phyloP scores from a whole-genome alignment of 2,888 invertebrate species.

The Pyrocoelia pectoralis region DNA sequence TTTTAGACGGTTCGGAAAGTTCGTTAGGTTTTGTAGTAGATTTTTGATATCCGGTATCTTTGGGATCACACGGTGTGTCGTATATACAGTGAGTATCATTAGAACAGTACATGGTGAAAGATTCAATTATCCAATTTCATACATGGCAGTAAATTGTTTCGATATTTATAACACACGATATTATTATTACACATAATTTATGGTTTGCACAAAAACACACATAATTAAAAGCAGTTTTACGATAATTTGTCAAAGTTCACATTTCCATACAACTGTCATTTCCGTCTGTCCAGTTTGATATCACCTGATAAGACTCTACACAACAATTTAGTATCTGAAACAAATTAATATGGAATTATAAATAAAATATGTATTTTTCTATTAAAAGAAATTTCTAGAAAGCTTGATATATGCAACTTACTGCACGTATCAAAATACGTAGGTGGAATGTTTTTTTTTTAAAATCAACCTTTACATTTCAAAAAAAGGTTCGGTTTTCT shows the following conservation, averaged over 20 bases:
- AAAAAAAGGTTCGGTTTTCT: too few relatives aligned
- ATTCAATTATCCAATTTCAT: constrained; percentile 56
- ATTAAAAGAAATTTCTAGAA: constrained; percentile 12
- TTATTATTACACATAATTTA: constrained; percentile 51
- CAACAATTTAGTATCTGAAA: not conserved
- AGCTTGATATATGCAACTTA: constrained; percentile 7
- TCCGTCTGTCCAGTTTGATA: not conserved
- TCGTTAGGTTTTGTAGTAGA: constrained; percentile 57
- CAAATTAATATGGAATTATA: constrained; percentile 4
- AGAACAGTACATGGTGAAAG: constrained; percentile 52
- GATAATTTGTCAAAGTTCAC: constrained; percentile 42
- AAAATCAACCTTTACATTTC: too few relatives aligned
- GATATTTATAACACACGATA: constrained; percentile 39
- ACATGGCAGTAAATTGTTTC: constrained; percentile 53
- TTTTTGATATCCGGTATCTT: constrained; percentile 56
- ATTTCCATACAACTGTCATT: constrained; percentile 36
- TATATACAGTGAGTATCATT: constrained; percentile 52
- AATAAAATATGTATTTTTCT: not conserved
- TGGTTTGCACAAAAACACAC: constrained; percentile 23
- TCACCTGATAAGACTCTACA: not conserved
- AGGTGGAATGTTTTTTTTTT: constrained; percentile 4
- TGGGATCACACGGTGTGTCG: constrained; percentile 58
- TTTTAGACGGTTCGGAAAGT: constrained; percentile 56
- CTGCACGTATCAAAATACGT: not conserved
- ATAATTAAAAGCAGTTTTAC: constrained; percentile 14